These are phyloP conservation scores for Dolomedes plantarius DNA, from an alignment of 2,888 invertebrate genomes.

Conservation along the genomic window DNA sequence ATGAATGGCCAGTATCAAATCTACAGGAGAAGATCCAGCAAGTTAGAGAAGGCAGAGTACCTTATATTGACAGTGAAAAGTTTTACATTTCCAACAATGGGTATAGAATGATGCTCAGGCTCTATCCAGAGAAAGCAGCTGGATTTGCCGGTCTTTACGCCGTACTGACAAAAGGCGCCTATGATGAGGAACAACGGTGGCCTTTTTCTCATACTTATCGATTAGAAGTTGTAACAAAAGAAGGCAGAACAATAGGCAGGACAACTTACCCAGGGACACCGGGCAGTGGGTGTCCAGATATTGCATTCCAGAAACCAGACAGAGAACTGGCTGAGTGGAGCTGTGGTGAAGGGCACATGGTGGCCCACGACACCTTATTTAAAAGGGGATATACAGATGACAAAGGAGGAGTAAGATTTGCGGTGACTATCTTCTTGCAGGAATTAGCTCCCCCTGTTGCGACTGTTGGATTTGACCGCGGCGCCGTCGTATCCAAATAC, in stretches of 20 bases:
- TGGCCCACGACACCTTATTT: conserved; percentile 48
- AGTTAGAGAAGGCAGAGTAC: conserved; percentile 17
- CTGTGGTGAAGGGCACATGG: conserved; percentile 70
- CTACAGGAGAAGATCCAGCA: conserved; percentile 34
- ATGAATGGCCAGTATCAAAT: conserved; percentile 59
- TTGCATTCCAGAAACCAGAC: conserved; percentile 61
- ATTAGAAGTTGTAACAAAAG: conserved; percentile 16
- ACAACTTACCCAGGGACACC: conserved; percentile 53
- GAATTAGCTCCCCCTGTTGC: conserved; percentile 46
- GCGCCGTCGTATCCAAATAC: conserved; percentile 41
- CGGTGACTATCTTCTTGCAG: conserved; percentile 46
- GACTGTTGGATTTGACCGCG: conserved; percentile 16
- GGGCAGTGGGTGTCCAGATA: conserved; percentile 58
- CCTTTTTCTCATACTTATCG: conserved; percentile 55
- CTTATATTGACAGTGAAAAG: conserved; percentile 69
- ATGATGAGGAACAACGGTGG: conserved; percentile 60
- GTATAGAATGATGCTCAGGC: conserved; percentile 68
- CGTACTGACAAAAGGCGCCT: conserved; percentile 44
- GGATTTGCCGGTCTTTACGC: conserved; percentile 63
- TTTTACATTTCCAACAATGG: conserved; percentile 68
- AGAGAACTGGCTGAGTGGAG: conserved; percentile 70
- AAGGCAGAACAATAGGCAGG: conserved; percentile 10
- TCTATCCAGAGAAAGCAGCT: conserved; percentile 57
- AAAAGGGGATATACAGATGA: neutral
- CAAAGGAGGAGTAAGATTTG: conserved; percentile 22